Evolutionary conservation across 2,888 invertebrate genomes (phyloP).

Genomic region (Drosophila melanosoma): DNA sequence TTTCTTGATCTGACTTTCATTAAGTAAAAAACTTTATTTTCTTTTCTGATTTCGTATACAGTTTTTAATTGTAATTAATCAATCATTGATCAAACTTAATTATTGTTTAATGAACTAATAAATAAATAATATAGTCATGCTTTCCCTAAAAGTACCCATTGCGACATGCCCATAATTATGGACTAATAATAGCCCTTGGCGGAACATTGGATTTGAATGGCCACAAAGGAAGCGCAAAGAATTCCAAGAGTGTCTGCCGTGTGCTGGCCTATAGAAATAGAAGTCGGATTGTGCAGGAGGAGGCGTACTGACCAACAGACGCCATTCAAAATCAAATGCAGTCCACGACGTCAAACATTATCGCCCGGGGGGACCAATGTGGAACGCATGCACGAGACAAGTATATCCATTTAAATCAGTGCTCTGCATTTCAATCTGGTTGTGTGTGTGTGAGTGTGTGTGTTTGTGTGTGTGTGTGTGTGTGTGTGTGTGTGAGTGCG

Average conservation of each 20-base stretch:
- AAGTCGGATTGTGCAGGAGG: background rate
- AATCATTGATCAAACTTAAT: background rate
- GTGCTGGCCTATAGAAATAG: slow-evolving; percentile 41
- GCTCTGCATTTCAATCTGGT: slow-evolving; percentile 5
- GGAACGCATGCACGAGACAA: background rate
- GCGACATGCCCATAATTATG: slow-evolving; percentile 12
- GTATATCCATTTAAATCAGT: slow-evolving; percentile 5
- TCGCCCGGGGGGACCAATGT: slow-evolving; percentile 17
- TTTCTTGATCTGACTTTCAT: slow-evolving; percentile 19
- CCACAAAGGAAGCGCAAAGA: slow-evolving; percentile 48
- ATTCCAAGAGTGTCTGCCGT: slow-evolving; percentile 36
- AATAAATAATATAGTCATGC: background rate
- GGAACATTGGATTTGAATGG: slow-evolving; percentile 20
- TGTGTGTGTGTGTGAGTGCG: background rate
- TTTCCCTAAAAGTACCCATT: background rate
- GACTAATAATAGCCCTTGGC: slow-evolving; percentile 9
- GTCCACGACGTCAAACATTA: slow-evolving; percentile 6
- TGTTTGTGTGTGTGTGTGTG: background rate
- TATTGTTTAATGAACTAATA: background rate
- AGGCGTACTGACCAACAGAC: slow-evolving; percentile 29
- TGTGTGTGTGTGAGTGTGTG: background rate
- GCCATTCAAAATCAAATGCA: slow-evolving; percentile 33
- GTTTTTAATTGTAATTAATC: background rate
- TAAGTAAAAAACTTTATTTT: background rate
- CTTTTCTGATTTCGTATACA: background rate